Evolutionary conservation across 92 coral and sea anemone species (phyloP), one percentile per base, ranked within the genome.

Genomic region (Actinernus sp.): DNA sequence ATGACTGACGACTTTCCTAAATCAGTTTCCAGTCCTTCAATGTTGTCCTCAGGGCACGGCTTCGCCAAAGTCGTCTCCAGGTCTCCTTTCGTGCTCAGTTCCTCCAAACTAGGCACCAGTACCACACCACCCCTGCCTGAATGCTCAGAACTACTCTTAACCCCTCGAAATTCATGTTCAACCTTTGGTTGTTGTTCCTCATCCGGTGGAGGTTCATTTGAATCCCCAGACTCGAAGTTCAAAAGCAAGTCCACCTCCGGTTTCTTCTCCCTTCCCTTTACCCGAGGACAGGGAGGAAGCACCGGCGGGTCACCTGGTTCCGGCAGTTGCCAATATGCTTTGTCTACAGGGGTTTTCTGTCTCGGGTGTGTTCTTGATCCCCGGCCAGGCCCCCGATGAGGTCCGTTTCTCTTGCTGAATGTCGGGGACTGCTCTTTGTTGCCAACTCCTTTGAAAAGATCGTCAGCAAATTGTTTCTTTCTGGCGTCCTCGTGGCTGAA

Each of bases 391-490:
- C 66, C 78, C 24, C 78, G 66, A 27, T 49, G 16, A 13, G 45
- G 3, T 17, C 7, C 45, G 27, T 62, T 44, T 72, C 12, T 67
- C 38, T 66, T 14, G 44, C 52, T 24, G 26, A 18, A 18, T 61
- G 40, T 34, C 36, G 77, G 58, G 23, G 49, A 52, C 17, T 2
- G 22, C 41, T 44, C 26, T 17, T 73, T 25, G 54, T 54, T 73
- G 17, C 74, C 73, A 55, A 90, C 92, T 45, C 96, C 96, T 54
- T 74, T 81, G 77, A 90, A 90, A 26, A 90, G 79, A 47, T 81
- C 88, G 55, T 72, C 65, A 24, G 84, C 96, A 10, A 89, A 80
- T 7, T 65, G 84, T 26, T 75, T 78, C 53, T 79, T 89, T 30
- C 65, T 70, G 27, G 21, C 57, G 38, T 84, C 91, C 21, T 89